Conservation (phyloP, 2,888 invertebrate genomes). For the Cactoblastis cactorum region DNA sequence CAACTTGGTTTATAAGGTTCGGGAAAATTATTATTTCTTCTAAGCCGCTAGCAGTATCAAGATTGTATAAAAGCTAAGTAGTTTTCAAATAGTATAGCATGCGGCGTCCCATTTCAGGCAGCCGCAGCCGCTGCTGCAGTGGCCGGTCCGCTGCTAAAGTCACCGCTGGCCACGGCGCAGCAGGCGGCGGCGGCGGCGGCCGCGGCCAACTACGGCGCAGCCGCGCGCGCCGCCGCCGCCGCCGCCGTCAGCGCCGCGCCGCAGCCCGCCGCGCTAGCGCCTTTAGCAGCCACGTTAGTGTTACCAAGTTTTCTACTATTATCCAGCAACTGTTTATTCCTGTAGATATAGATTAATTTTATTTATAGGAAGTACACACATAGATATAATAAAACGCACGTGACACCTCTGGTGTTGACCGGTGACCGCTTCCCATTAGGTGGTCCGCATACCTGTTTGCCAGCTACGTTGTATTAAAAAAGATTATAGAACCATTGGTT, state of each 20-base stretch:
- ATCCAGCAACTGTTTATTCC: too few species aligned
- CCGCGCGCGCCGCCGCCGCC: slow-evolving; percentile 89
- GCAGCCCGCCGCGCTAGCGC: slow-evolving; percentile 76
- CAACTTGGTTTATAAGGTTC: too few species aligned
- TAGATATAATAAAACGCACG: too few species aligned
- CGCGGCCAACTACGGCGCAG: slow-evolving; percentile 91
- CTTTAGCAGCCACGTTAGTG: slow-evolving; percentile 60
- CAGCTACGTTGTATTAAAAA: too few species aligned
- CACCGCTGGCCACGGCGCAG: slow-evolving; percentile 90
- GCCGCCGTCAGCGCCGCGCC: slow-evolving; percentile 84
- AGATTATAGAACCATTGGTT: too few species aligned
- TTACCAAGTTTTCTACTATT: background rate
- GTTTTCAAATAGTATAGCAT: background rate
- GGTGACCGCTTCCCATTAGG: too few species aligned
- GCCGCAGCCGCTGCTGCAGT: slow-evolving; percentile 86
- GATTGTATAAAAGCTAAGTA: background rate
- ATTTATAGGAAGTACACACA: too few species aligned
- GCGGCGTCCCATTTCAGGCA: slow-evolving; percentile 56
- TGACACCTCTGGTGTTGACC: too few species aligned
- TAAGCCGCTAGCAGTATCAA: too few species aligned
- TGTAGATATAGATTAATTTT: too few species aligned
- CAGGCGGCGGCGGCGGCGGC: slow-evolving; percentile 93
- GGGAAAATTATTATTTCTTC: too few species aligned
- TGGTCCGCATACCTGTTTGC: too few species aligned
- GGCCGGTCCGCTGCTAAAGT: slow-evolving; percentile 89